Evolutionary conservation across 2,888 invertebrate species (phyloP), one percentile per base, ranked within the genome.

Genomic region (Calephelis perditalis): DNA sequence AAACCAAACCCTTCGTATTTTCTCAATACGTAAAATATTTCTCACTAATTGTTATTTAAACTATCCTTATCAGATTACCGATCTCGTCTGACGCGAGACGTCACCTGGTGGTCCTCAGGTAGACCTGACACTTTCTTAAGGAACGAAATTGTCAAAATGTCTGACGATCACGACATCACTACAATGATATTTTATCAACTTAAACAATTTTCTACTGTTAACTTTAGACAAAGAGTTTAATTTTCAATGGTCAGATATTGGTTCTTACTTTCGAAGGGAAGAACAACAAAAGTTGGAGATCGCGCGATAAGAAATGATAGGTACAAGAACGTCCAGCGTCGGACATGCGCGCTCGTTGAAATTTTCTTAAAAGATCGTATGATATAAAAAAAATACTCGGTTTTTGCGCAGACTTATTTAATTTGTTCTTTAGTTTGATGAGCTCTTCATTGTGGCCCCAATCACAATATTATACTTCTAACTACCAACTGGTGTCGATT

Each of bases 61-160:
- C 81, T 80, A 82, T 79, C 67, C 63, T 72, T 85, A 85, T 86
- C 85, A 63, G 47, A 40, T 63, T 68, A 67, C 68, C 68, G 72
- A 82, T 82, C 83, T 71, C 64, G 69, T 49, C 26, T 49, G 26
- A 26, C 26, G 76, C 76, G 75, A 75, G 75, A 73, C 76, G 67
- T 67, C 65, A 69, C 82, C 70, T 71, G 88, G 88, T 88, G 88
- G 88, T 88, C 88, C 69, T 81, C 78, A 74, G 71, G 70, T 62
- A 67, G 65, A 69, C 68, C 77, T 84, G 86, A 84, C 87, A 86
- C 83, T 84, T 86, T 81, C 81, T 71, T 74, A 73, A 69, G 70
- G 76, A 76, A 78, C 78, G 75, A 80, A 83, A 86, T 86, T 87
- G 86, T 87, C 87, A 86, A 87, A 84, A 84, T 84, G 88, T 87